These are phyloP conservation scores for Oxyteleia sp. DNA, from an alignment of 2,888 invertebrate genomes.

Conservation along the genomic window DNA sequence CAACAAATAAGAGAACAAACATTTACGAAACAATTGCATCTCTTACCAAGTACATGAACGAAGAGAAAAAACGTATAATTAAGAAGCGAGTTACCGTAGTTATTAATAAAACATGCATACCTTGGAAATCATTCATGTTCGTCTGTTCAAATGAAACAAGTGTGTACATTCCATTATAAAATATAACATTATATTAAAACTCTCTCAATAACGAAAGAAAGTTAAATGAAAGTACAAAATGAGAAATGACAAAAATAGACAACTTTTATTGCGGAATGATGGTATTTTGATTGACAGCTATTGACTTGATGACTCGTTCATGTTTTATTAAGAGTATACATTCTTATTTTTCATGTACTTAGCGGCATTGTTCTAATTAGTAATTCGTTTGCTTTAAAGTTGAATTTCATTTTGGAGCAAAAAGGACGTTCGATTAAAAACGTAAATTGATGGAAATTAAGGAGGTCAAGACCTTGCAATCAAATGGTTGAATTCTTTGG, in stretches of 20 bases:
- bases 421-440: constrained; percentile 17
- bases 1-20: not conserved
- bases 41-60: constrained; percentile 56
- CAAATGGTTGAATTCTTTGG: no score
- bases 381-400: not conserved
- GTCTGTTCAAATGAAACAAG: constrained; percentile 46
- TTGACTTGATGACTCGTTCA: constrained; percentile 3
- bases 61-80: constrained; percentile 27
- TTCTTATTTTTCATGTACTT: constrained; percentile 45
- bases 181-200: constrained; percentile 54
- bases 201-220: constrained; percentile 2
- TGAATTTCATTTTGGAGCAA: constrained; percentile 15
- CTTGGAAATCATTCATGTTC: constrained; percentile 25
- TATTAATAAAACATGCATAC: constrained; percentile 75
- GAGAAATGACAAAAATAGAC: not conserved
- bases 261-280: no score
- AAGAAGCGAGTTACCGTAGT: constrained; percentile 33
- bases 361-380: not conserved
- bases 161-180: constrained; percentile 50
- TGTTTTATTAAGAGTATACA: constrained; percentile 30
- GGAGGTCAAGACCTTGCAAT: no score
- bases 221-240: not conserved
- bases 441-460: no score
- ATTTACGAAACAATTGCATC: constrained; percentile 13
- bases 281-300: not conserved